These are phyloP conservation scores for Bucorvus abyssinicus DNA, from an alignment of 2,797 vertebrate genomes.

Conservation along the genomic window DNA sequence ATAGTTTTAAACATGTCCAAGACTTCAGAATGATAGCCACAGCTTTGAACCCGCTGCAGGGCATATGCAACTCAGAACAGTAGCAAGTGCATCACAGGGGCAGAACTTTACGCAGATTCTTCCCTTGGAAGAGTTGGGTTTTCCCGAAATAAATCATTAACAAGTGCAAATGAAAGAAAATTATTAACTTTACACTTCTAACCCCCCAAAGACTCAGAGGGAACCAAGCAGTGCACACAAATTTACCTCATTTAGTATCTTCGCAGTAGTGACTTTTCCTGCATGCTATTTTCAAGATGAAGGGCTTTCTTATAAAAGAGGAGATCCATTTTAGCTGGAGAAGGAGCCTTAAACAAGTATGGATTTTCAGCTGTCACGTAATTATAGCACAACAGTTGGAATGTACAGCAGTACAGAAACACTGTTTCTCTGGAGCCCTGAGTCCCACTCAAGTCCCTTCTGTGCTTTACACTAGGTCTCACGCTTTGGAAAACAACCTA, in stretches of 20 bases:
- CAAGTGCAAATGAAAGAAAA: background rate
- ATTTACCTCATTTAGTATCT: background rate
- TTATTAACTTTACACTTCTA: background rate
- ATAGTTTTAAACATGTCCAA: background rate
- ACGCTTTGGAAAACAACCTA: background rate
- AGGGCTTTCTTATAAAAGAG: background rate
- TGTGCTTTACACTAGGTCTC: background rate
- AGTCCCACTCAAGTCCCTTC: background rate
- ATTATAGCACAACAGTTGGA: background rate
- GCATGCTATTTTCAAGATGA: background rate
- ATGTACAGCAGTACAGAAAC: background rate
- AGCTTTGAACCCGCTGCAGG: background rate
- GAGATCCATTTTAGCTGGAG: background rate
- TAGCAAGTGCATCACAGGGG: background rate
- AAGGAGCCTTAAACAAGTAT: background rate
- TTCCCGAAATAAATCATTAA: background rate
- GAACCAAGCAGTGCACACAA: background rate
- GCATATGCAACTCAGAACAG: background rate
- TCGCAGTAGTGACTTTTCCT: background rate
- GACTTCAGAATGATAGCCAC: background rate
- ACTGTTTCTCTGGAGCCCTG: background rate
- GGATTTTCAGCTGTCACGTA: background rate
- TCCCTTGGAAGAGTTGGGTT: background rate
- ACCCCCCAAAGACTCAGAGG: background rate
- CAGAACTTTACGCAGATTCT: background rate